Conservation (phyloP, 2,113 vertebrate species). For the Anser brachyrhynchus region DNA sequence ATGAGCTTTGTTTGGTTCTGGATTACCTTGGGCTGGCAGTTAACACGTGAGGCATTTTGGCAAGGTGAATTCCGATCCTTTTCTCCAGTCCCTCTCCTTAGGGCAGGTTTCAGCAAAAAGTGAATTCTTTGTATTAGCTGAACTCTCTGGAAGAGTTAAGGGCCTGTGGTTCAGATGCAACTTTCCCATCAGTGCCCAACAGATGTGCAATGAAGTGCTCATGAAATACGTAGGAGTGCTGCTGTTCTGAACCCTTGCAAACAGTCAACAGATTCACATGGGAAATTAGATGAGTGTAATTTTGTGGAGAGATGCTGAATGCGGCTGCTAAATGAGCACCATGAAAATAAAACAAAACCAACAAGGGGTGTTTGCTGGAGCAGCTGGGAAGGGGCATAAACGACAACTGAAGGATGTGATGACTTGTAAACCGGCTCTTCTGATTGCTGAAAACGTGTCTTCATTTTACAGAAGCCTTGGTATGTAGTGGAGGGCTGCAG, state of each 20-base stretch:
- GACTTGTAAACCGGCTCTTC: constrained; percentile 11
- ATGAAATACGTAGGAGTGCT: neutral
- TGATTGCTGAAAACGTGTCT: neutral
- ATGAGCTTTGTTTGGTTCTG: neutral
- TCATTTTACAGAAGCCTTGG: neutral
- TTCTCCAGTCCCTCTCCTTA: neutral
- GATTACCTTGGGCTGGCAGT: neutral
- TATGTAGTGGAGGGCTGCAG: neutral
- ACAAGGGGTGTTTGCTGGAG: neutral
- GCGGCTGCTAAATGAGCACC: constrained; percentile 22
- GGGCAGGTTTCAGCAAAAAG: neutral
- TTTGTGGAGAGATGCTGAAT: constrained; percentile 31
- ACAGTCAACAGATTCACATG: constrained; percentile 37
- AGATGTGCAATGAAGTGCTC: constrained; percentile 47
- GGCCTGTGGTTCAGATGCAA: neutral
- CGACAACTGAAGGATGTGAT: neutral
- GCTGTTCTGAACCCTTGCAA: constrained; percentile 57
- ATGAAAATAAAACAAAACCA: constrained; percentile 37
- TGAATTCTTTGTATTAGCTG: neutral
- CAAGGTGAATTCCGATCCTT: neutral
- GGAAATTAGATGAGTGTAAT: constrained; percentile 57
- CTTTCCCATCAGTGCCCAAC: constrained; percentile 23
- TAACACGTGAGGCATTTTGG: neutral
- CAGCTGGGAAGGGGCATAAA: constrained; percentile 3
- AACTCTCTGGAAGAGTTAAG: neutral